A percentile compares a stretch with the other conserved stretches of the same genome.
phyloP scores from a whole-genome alignment of 2,797 vertebrate genomes.

The Luscinia luscinia region DNA sequence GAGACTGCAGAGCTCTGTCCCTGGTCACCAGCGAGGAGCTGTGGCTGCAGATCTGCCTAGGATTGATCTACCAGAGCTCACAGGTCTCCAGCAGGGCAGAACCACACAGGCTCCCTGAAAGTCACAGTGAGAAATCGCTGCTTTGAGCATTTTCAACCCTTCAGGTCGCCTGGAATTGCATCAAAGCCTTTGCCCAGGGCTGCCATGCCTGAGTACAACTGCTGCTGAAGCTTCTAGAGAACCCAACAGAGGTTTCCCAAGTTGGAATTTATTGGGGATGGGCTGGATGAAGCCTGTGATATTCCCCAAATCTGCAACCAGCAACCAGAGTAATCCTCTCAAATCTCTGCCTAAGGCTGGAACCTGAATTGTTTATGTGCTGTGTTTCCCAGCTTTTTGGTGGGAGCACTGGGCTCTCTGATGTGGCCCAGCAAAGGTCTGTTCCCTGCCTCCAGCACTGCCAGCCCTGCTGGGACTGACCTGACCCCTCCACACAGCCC shows the following conservation, averaged over 20 bases:
- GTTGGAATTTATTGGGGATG: background rate
- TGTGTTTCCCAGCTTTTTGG: background rate
- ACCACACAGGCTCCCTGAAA: rapidly evolving
- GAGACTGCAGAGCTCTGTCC: background rate
- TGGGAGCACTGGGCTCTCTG: background rate
- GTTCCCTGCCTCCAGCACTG: background rate
- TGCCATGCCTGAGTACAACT: background rate
- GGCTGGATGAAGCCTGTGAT: background rate
- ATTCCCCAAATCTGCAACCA: background rate
- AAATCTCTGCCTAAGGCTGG: background rate
- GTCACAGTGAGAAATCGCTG: background rate
- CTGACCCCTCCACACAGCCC: background rate
- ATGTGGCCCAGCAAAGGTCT: background rate
- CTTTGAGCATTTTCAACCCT: background rate
- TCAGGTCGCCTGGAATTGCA: background rate
- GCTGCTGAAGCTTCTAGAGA: background rate
- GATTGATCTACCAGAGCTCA: background rate
- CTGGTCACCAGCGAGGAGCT: background rate
- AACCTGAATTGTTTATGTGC: background rate
- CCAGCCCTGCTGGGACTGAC: background rate
- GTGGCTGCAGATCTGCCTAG: background rate
- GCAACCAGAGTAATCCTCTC: background rate
- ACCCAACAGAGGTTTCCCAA: background rate
- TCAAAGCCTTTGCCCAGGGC: background rate
- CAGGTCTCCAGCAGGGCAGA: background rate